Evolutionary conservation across 1,140 invertebrate genomes (phyloP).

Genomic region (Harlomillsia oculata): DNA sequence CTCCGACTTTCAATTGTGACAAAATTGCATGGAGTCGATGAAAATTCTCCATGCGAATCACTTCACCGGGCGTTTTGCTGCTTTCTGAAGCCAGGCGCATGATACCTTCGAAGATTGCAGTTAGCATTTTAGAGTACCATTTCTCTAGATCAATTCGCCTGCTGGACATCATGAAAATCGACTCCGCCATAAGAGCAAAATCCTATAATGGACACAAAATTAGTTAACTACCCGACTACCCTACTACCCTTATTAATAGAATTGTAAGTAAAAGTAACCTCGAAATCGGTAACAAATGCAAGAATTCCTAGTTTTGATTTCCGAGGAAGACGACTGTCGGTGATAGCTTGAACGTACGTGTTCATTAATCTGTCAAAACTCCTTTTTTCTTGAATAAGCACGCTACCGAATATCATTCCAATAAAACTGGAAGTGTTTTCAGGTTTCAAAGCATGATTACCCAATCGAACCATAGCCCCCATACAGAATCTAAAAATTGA

Average conservation of each 20-base stretch:
- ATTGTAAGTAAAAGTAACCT: conserved; percentile 41
- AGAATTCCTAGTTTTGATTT: conserved; percentile 84
- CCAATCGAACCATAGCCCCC: conserved; percentile 78
- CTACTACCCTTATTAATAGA: neutral
- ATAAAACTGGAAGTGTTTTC: conserved; percentile 85
- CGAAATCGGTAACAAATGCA: conserved; percentile 83
- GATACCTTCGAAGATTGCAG: conserved; percentile 78
- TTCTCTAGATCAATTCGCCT: conserved; percentile 90
- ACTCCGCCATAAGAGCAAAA: conserved; percentile 77
- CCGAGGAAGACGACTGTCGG: conserved; percentile 59
- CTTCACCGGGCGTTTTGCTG: conserved; percentile 84
- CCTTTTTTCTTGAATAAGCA: conserved; percentile 84
- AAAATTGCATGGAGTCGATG: conserved; percentile 83
- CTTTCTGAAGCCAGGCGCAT: conserved; percentile 70
- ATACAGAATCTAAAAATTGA: conserved; percentile 68
- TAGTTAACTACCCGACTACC: conserved; percentile 13
- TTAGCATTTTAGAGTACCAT: conserved; percentile 78
- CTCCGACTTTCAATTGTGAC: conserved; percentile 80
- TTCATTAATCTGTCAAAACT: conserved; percentile 90
- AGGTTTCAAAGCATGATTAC: conserved; percentile 79
- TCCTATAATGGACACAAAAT: conserved; percentile 47
- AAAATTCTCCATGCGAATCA: conserved; percentile 96
- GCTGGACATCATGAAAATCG: conserved; percentile 75
- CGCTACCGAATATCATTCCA: conserved; percentile 77
- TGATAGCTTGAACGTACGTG: conserved; percentile 68